Evolutionary conservation across 2,888 invertebrate genomes (phyloP).

Genomic region (Dilophus febrilis): DNA sequence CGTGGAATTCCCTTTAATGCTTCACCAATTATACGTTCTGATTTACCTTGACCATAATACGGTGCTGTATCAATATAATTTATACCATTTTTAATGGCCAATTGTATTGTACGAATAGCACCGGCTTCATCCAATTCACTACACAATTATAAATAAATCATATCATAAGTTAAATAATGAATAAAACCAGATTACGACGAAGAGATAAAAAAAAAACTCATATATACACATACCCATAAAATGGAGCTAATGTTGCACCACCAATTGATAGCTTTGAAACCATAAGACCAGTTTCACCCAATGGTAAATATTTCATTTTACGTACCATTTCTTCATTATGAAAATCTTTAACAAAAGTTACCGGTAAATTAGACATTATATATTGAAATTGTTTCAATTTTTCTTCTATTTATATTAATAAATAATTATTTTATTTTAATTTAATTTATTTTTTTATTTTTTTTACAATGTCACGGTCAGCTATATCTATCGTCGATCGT

Average conservation of each 20-base stretch:
- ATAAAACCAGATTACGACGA: too few relatives aligned
- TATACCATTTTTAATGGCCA: constrained; percentile 59
- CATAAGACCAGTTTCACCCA: constrained; percentile 56
- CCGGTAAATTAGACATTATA: constrained; percentile 26
- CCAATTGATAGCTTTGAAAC: constrained; percentile 59
- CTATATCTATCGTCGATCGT: too few relatives aligned
- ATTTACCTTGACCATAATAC: constrained; percentile 79
- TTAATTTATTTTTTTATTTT: too few relatives aligned
- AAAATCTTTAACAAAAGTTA: constrained; percentile 45
- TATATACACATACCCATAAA: constrained; percentile 52
- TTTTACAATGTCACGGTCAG: too few relatives aligned
- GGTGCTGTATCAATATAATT: constrained; percentile 89
- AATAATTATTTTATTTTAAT: too few relatives aligned
- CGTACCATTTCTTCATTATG: constrained; percentile 40
- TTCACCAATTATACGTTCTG: constrained; percentile 69
- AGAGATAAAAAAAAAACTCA: too few relatives aligned
- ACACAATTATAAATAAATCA: too few relatives aligned
- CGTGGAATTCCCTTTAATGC: constrained; percentile 66
- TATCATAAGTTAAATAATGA: too few relatives aligned
- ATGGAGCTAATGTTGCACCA: constrained; percentile 52
- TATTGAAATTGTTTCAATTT: too few relatives aligned
- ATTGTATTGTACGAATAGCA: constrained; percentile 47
- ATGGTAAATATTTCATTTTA: constrained; percentile 52
- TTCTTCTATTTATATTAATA: too few relatives aligned
- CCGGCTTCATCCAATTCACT: constrained; percentile 48